Percentiles rank a stretch among this genome's conserved stretches.
Conservation (phyloP, 2,888 invertebrate genomes). For the Nebria brevicollis region DNA sequence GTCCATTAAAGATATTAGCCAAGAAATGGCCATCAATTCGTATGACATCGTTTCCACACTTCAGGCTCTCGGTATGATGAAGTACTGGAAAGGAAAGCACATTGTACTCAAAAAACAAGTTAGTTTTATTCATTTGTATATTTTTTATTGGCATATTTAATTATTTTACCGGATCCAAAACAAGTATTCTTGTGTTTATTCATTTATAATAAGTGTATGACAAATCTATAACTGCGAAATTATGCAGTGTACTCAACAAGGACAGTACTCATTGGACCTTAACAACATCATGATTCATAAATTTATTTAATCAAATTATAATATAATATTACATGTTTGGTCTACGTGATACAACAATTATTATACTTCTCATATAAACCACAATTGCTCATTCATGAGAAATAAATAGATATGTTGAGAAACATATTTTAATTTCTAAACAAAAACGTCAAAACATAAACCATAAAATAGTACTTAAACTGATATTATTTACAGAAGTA, state of each 20-base stretch:
- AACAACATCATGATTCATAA: not conserved
- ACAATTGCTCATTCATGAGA: not conserved
- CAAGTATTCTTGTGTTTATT: no score
- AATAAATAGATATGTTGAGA: not conserved
- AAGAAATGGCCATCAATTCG: conserved; percentile 95
- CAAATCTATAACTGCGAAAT: not conserved
- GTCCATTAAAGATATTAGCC: conserved; percentile 88
- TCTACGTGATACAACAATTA: not conserved
- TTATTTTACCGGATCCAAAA: no score
- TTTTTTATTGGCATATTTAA: no score
- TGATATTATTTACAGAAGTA: no score
- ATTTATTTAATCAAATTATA: not conserved
- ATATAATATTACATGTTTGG: not conserved
- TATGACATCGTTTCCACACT: conserved; percentile 98
- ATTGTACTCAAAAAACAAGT: conserved; percentile 95
- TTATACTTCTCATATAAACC: not conserved
- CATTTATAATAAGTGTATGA: no score
- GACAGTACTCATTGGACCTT: not conserved
- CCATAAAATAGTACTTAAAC: no score
- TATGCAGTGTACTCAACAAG: not conserved
- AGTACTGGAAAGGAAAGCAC: conserved; percentile 99
- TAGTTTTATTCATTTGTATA: conserved; percentile 52
- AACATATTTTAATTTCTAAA: not conserved
- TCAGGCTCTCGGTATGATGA: conserved; percentile 96
- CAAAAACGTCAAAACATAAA: no score